A percentile compares a stretch with the other conserved stretches of the same genome.
Evolutionary conservation across 2,797 vertebrate species (phyloP).

Genomic region (Corythornis leucogaster): DNA sequence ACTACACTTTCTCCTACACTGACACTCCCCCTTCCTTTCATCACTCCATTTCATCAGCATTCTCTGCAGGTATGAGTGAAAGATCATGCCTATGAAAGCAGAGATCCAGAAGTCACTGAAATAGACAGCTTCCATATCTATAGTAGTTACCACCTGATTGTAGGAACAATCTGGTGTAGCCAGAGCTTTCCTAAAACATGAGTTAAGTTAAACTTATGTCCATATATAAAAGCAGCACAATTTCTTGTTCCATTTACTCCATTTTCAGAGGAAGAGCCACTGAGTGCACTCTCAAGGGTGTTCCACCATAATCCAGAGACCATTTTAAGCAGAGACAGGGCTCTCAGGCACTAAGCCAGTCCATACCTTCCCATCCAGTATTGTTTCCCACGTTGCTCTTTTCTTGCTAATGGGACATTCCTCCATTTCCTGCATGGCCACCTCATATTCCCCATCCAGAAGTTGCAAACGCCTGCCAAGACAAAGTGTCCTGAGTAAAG

Average conservation of each 20-base stretch:
- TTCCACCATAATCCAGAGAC: not conserved
- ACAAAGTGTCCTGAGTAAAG: not conserved
- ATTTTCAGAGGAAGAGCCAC: not conserved
- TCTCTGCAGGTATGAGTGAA: not conserved
- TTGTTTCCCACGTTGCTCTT: conserved; percentile 98
- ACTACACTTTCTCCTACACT: not conserved
- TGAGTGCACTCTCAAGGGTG: not conserved
- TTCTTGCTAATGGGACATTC: conserved; percentile 98
- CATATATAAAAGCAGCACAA: not conserved
- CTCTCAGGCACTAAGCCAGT: not conserved
- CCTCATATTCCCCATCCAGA: conserved; percentile 98
- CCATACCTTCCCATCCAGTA: conserved; percentile 95
- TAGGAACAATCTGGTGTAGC: not conserved
- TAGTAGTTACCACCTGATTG: not conserved
- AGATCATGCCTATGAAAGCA: not conserved
- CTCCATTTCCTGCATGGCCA: conserved; percentile 99
- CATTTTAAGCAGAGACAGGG: not conserved
- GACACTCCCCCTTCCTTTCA: not conserved
- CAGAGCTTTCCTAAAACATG: not conserved
- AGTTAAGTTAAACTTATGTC: not conserved
- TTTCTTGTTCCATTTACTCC: not conserved
- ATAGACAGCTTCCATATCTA: not conserved
- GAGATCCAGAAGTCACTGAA: not conserved
- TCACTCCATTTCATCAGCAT: not conserved
- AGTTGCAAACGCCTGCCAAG: conserved; percentile 90